phyloP scores from a whole-genome alignment of 2,113 vertebrate genomes.

The Chrysemys picta region DNA sequence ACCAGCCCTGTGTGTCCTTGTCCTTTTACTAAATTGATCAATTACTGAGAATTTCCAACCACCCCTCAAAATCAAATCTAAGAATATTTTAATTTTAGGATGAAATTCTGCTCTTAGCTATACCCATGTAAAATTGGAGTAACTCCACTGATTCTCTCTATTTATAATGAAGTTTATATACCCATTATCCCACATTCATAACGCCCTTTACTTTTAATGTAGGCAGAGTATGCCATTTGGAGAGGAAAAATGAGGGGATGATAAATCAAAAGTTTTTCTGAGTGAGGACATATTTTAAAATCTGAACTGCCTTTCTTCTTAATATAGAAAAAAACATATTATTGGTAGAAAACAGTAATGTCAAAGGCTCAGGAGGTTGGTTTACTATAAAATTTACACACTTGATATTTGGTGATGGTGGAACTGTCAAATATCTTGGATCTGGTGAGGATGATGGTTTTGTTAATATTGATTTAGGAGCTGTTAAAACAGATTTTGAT shows the following conservation, averaged over 20 bases:
- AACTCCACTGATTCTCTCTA: neutral
- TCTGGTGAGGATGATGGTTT: slow-evolving; percentile 87
- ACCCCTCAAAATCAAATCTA: rapidly evolving
- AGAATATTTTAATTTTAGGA: neutral
- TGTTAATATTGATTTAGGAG: slow-evolving; percentile 91
- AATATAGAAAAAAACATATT: neutral
- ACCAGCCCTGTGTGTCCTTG: neutral
- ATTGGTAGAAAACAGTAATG: neutral
- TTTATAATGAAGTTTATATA: neutral
- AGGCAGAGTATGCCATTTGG: neutral
- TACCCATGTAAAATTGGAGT: neutral
- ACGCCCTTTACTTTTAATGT: neutral
- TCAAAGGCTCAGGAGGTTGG: neutral
- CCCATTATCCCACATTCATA: neutral
- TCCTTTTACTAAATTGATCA: neutral
- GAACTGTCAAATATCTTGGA: slow-evolving; percentile 79
- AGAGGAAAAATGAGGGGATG: neutral
- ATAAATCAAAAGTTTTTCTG: neutral
- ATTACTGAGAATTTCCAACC: neutral
- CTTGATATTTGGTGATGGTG: slow-evolving; percentile 80
- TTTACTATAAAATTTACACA: slow-evolving; percentile 67
- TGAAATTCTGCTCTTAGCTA: neutral
- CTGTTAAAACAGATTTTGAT: slow-evolving; percentile 56
- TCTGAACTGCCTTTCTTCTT: neutral
- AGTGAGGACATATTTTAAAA: neutral